phyloP scores from a whole-genome alignment of 1,140 invertebrate genomes.

The Conopomorpha cramerella region DNA sequence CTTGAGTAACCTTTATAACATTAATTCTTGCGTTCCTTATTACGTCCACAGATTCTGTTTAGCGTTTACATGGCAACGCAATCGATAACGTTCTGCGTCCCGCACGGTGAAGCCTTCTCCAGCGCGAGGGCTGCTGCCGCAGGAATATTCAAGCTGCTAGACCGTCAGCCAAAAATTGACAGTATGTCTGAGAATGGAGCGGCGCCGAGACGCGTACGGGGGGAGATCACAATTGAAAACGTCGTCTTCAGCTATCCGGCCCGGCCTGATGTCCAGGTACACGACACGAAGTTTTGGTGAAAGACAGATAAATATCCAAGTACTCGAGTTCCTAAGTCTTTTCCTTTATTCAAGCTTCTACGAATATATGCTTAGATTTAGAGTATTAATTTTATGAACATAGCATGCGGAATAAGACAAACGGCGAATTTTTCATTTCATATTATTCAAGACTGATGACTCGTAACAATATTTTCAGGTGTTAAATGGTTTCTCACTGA shows the following conservation, averaged over 20 bases:
- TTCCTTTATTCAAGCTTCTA: too few species aligned
- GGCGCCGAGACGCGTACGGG: constrained; percentile 65
- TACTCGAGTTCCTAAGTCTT: too few species aligned
- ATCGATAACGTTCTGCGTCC: constrained; percentile 78
- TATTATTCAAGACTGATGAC: too few species aligned
- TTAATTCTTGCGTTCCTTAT: too few species aligned
- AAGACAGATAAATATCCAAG: too few species aligned
- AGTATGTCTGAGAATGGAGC: constrained; percentile 63
- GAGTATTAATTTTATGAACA: too few species aligned
- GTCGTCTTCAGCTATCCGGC: constrained; percentile 82
- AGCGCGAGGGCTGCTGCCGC: constrained; percentile 27
- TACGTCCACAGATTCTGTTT: constrained; percentile 73
- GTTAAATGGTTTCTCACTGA: constrained; percentile 65
- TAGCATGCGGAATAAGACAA: too few species aligned
- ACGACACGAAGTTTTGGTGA: too few species aligned
- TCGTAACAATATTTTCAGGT: constrained; percentile 46
- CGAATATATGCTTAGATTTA: too few species aligned
- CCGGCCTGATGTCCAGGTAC: constrained; percentile 73
- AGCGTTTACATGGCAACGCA: constrained; percentile 80
- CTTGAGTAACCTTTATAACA: too few species aligned
- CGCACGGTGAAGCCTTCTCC: constrained; percentile 71
- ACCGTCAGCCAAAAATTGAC: constrained; percentile 30
- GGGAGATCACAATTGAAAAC: constrained; percentile 75
- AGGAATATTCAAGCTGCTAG: constrained; percentile 31
- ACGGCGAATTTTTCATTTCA: too few species aligned